A percentile compares a stretch with the other conserved stretches of the same genome.
Evolutionary conservation across 1,140 invertebrate species (phyloP).

Genomic region (Papilio dardanus): DNA sequence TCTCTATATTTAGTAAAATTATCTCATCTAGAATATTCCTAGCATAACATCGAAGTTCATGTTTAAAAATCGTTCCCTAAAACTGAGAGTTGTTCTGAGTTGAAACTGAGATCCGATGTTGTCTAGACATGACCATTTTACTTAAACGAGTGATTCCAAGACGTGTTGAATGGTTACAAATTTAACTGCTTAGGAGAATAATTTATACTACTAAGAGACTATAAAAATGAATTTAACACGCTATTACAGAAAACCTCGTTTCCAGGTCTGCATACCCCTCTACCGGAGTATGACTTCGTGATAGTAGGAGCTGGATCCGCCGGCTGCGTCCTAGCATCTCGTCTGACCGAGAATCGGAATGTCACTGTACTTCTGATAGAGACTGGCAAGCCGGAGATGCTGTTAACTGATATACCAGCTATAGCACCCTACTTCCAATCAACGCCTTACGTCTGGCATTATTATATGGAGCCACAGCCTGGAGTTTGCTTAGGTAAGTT

Average conservation of each 20-base stretch:
- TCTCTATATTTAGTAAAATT: not conserved
- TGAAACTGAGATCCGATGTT: no score
- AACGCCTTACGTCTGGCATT: conserved; percentile 87
- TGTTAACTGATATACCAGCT: conserved; percentile 86
- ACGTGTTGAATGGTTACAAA: no score
- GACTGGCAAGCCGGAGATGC: conserved; percentile 85
- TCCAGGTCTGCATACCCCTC: conserved; percentile 58
- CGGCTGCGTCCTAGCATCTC: conserved; percentile 83
- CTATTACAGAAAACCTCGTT: conserved; percentile 29
- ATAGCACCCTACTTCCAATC: conserved; percentile 84
- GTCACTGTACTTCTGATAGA: conserved; percentile 86
- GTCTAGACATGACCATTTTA: no score
- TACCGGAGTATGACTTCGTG: conserved; percentile 90
- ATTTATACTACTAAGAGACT: no score
- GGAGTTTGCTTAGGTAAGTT: conserved; percentile 83
- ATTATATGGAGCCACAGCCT: conserved; percentile 85
- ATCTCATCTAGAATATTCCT: no score
- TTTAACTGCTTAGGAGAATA: no score
- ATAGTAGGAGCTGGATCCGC: conserved; percentile 91
- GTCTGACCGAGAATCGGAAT: conserved; percentile 84
- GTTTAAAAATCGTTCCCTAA: no score
- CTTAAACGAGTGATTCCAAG: no score
- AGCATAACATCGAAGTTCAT: no score
- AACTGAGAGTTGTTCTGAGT: no score
- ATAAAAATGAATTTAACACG: no score